Base-by-base conservation (phyloP, 1,140 invertebrate genomes). In the Heliconius nattereri region DNA sequence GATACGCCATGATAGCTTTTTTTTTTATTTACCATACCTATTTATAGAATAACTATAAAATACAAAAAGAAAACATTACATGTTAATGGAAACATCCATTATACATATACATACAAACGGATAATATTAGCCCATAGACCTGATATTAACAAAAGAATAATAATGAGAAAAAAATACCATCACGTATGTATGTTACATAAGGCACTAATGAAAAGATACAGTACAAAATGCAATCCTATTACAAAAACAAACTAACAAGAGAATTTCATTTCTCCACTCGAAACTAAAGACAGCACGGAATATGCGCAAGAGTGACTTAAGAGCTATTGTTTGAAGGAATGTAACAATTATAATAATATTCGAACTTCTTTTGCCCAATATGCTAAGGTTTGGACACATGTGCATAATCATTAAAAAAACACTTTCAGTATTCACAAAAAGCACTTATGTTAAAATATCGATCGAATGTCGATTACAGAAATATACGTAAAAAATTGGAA, bases 91-190 rank as follows among this genome's bases (percentile, higher is more conserved):
- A 66, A 66, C 60, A 26, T 29, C 60, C 23, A 66, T 79, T 52
- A 75, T 26, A 75, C 13, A 74, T 57, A 35, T 71, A 71, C 11
- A 9, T 40, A 66, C 13, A 66, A 16, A 16, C 11, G 60, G 29
- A 66, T 26, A 29, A 29, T 66, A 66, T 76, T 76, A 45, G 75
- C 60, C 57, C 37, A 78, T 71, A 79, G 60, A 40, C 66, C 26
- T 71, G 71, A 54, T 73, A 66, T 66, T 75, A 75, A 81, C 76
- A 81, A 81, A 78, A 73, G 52, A 72, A 83, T 80, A 76, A 80
- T 73, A 78, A 78, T 66, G 79, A 52, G 75, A 78, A 83, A 78
- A 78, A 66, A 66, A 73, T 74, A 78, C 45, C 66, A 72, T 75
- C 73, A 78, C 75, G 70, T 37, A 78, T 70, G 20, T 66, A 29